These are phyloP conservation scores for Selene dorsalis DNA, from an alignment of 2,797 vertebrate species.

Conservation along the genomic window DNA sequence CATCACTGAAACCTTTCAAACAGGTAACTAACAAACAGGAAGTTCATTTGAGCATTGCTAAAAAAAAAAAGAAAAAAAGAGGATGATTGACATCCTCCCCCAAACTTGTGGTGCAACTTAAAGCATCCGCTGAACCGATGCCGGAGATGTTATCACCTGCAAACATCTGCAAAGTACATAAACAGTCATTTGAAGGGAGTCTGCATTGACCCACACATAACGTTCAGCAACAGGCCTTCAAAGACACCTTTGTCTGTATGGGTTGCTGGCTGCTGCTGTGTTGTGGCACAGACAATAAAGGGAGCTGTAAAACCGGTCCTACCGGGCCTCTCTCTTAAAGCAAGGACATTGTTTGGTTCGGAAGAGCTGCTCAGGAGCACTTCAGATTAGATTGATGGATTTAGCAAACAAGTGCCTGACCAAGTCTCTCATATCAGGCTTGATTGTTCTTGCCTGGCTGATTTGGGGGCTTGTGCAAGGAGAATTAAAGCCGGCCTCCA, in stretches of 20 bases:
- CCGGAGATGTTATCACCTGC: conserved; percentile 64
- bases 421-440: conserved; percentile 45
- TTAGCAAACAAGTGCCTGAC: conserved; percentile 56
- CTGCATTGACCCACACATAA: conserved; percentile 45
- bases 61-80: conserved; percentile 3
- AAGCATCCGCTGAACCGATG: conserved; percentile 49
- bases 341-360: conserved; percentile 78
- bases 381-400: conserved; percentile 59
- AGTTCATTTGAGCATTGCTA: background rate
- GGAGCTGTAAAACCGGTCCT: conserved; percentile 82
- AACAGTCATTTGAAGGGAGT: conserved; percentile 63
- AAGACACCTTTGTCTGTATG: conserved; percentile 79
- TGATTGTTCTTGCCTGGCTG: conserved; percentile 46
- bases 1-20: background rate
- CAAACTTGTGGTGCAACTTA: conserved; percentile 42
- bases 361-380: conserved; percentile 59
- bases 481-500: conserved; percentile 10
- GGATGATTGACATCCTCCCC: conserved; percentile 22
- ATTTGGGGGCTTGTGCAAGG: conserved; percentile 30
- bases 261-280: conserved; percentile 61
- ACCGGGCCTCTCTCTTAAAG: conserved; percentile 67
- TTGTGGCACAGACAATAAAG: conserved; percentile 73
- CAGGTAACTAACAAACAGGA: conserved; percentile 16
- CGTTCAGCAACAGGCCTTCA: conserved; percentile 62
- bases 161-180: conserved; percentile 73